Percentiles rank a stretch among this genome's conserved stretches.
phyloP scores from a whole-genome alignment of 2,113 vertebrate species.

The Acanthochromis polyacanthus region DNA sequence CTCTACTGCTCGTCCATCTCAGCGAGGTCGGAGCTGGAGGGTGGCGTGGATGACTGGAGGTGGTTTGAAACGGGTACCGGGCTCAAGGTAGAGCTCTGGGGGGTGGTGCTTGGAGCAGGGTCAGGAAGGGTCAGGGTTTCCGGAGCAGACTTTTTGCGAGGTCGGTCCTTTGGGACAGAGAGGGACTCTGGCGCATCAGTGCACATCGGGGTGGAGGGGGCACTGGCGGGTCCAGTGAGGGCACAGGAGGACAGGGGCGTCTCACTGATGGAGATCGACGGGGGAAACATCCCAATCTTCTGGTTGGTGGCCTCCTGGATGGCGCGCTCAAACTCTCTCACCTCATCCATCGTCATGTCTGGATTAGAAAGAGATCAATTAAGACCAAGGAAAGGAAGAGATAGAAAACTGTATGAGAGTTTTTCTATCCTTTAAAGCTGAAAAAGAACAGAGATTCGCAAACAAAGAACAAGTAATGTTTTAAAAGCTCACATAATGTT shows the following conservation, averaged over 20 bases:
- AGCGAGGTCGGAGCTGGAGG: conserved; percentile 57
- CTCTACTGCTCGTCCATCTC: conserved; percentile 65
- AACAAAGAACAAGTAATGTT: too few relatives aligned
- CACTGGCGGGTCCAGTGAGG: conserved; percentile 94
- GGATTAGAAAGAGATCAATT: conserved; percentile 38
- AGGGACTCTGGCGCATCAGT: conserved; percentile 97
- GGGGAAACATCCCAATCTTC: conserved; percentile 97
- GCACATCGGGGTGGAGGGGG: conserved; percentile 96
- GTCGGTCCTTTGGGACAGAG: conserved; percentile 93
- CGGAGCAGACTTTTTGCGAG: conserved; percentile 97
- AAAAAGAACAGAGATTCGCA: too few relatives aligned
- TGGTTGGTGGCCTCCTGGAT: conserved; percentile 99
- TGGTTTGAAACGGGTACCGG: conserved; percentile 60
- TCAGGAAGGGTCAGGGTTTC: conserved; percentile 96
- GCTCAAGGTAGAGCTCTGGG: conserved; percentile 42
- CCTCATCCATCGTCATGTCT: conserved; percentile 99
- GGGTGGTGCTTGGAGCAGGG: conserved; percentile 51
- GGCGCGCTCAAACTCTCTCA: conserved; percentile 96
- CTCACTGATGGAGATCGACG: conserved; percentile 94
- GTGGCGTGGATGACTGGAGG: conserved; percentile 48
- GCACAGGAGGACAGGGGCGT: conserved; percentile 90
- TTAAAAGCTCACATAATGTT: not conserved
- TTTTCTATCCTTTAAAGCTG: too few relatives aligned
- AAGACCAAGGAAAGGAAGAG: conserved; percentile 9
- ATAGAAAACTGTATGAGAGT: not conserved